Evolutionary conservation across 1,140 invertebrate genomes (phyloP).

Genomic region (Bombus balteatus): DNA sequence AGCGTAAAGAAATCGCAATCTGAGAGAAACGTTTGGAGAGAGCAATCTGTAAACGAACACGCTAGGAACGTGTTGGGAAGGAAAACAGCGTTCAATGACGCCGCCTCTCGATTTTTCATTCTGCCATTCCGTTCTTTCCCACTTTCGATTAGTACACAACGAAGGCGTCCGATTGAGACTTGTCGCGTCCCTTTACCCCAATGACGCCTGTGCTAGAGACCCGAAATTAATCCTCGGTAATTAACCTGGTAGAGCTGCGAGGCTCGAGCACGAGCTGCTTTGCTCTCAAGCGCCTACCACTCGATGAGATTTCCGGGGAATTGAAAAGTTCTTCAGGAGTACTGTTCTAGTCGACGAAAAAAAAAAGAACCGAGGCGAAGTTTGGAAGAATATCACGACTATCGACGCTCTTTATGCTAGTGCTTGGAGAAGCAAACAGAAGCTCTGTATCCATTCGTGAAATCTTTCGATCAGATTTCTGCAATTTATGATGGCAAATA

Average conservation of each 20-base stretch:
- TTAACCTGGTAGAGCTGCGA: conserved; percentile 37
- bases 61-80: not conserved
- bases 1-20: not conserved
- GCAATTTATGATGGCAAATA: not conserved
- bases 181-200: not conserved
- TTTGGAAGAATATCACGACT: not conserved
- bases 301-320: not conserved
- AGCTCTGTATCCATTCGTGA: not conserved
- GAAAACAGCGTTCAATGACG: conserved; percentile 13
- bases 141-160: conserved; percentile 12
- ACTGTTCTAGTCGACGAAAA: not conserved
- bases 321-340: not conserved
- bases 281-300: conserved; percentile 11
- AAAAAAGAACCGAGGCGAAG: not conserved
- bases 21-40: not conserved
- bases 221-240: conserved; percentile 58
- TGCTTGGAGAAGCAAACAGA: not conserved
- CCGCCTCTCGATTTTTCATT: conserved; percentile 36
- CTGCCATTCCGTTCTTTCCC: not conserved
- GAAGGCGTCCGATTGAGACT: conserved; percentile 30
- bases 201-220: conserved; percentile 4
- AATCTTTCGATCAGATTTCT: not conserved
- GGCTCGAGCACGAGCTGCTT: not conserved
- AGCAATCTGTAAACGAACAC: not conserved
- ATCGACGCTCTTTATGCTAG: not conserved